Evolutionary conservation across 1,140 invertebrate species (phyloP).

Genomic region (Cydia strobilella): DNA sequence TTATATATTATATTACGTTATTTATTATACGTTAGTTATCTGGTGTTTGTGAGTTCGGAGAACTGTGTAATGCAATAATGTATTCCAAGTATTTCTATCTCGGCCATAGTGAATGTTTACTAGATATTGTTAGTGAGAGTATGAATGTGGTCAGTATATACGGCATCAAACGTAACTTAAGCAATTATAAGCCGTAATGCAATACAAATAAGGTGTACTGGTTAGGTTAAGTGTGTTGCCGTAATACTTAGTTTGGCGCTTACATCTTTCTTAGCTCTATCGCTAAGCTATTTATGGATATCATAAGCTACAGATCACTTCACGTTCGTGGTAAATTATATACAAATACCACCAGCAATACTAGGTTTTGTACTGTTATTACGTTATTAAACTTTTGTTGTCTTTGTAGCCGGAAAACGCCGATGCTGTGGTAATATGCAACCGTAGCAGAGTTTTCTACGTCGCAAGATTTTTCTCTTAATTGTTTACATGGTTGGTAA

Average conservation of each 20-base stretch:
- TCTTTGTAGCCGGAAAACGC: background rate
- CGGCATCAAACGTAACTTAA: background rate
- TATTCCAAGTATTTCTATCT: slow-evolving; percentile 28
- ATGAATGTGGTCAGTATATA: slow-evolving; percentile 1
- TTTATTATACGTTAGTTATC: slow-evolving; percentile 38
- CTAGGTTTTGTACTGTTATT: background rate
- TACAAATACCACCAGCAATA: slow-evolving; percentile 6
- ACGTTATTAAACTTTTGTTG: background rate
- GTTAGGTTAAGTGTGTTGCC: background rate
- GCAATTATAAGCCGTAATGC: background rate
- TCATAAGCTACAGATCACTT: background rate
- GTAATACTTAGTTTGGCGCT: slow-evolving; percentile 4
- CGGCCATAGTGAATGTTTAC: slow-evolving; percentile 24
- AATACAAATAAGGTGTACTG: background rate
- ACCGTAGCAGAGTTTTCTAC: background rate
- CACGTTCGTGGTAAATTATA: background rate
- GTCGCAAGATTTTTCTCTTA: background rate
- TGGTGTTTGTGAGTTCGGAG: slow-evolving; percentile 36
- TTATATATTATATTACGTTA: slow-evolving; percentile 37
- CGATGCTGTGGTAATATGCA: background rate
- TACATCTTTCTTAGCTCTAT: slow-evolving; percentile 19
- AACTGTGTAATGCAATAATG: slow-evolving; percentile 25
- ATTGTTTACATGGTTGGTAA: background rate
- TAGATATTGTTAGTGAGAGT: slow-evolving; percentile 12
- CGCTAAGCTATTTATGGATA: background rate